phyloP scores from a whole-genome alignment of 1,140 invertebrate species.

The Paraescarpia echinospica region DNA sequence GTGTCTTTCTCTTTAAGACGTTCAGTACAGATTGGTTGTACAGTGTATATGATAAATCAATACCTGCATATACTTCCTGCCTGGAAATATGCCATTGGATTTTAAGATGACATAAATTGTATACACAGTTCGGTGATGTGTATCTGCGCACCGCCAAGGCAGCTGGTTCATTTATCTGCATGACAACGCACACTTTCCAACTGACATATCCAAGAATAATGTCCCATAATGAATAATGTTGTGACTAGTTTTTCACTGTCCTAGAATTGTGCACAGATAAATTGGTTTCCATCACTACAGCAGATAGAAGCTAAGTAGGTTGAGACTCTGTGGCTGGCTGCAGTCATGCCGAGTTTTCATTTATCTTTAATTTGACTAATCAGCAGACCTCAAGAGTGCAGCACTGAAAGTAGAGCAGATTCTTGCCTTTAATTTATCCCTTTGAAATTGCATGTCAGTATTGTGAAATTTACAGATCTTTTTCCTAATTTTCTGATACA shows the following conservation, averaged over 20 bases:
- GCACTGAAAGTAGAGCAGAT: not conserved
- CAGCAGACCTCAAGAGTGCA: not conserved
- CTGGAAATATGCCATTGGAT: not conserved
- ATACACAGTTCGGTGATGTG: not conserved
- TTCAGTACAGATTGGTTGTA: not conserved
- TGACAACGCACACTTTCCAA: not conserved
- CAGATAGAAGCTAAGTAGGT: not conserved
- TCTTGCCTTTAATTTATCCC: not conserved
- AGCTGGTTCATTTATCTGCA: not conserved
- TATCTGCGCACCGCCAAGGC: not conserved
- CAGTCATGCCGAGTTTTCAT: not conserved
- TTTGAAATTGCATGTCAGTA: not conserved
- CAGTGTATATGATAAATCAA: not conserved
- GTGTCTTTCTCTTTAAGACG: no score
- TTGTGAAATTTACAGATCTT: not conserved
- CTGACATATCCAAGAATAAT: not conserved
- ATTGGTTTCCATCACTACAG: not conserved
- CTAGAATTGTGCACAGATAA: not conserved
- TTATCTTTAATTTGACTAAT: not conserved
- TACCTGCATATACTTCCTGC: not conserved
- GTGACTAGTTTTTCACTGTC: not conserved
- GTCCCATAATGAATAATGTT: not conserved
- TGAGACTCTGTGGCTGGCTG: not conserved
- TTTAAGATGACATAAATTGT: slow-evolving; percentile 6
- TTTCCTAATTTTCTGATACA: no score